A percentile compares a stretch with the other conserved stretches of the same genome.
phyloP scores from a whole-genome alignment of 2,113 vertebrate genomes.

The Epinephelus cyanopodus region DNA sequence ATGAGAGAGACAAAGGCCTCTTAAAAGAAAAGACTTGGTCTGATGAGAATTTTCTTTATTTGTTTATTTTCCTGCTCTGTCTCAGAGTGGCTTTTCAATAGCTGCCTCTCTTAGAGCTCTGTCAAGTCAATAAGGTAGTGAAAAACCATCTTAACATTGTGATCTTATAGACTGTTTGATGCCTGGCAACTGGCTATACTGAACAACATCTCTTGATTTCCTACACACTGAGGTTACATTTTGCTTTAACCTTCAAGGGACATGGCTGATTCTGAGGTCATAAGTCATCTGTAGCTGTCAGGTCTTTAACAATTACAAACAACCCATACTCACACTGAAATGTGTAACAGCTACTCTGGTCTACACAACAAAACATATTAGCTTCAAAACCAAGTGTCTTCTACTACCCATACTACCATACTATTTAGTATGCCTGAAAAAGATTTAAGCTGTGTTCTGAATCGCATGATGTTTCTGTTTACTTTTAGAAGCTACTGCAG shows the following conservation, averaged over 20 bases:
- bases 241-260: not conserved
- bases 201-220: slow-evolving; percentile 2
- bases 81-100: slow-evolving; percentile 58
- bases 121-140: slow-evolving; percentile 59
- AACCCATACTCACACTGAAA: too few relatives aligned
- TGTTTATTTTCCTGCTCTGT: slow-evolving; percentile 79
- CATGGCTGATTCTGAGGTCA: not conserved
- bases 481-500: too few relatives aligned
- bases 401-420: too few relatives aligned
- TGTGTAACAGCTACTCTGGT: too few relatives aligned
- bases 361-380: too few relatives aligned
- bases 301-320: not conserved
- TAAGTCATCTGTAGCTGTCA: not conserved
- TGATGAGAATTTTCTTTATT: slow-evolving; percentile 80
- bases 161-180: slow-evolving; percentile 69
- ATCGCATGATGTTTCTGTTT: too few relatives aligned
- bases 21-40: slow-evolving; percentile 80
- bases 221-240: not conserved
- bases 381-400: too few relatives aligned
- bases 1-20: slow-evolving; percentile 86
- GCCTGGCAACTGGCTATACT: slow-evolving; percentile 14
- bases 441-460: too few relatives aligned
- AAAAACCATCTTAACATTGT: slow-evolving; percentile 47
- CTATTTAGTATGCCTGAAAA: too few relatives aligned
- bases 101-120: slow-evolving; percentile 60